Conservation (phyloP, 2,113 vertebrate species). For the Ammodytes marinus region DNA sequence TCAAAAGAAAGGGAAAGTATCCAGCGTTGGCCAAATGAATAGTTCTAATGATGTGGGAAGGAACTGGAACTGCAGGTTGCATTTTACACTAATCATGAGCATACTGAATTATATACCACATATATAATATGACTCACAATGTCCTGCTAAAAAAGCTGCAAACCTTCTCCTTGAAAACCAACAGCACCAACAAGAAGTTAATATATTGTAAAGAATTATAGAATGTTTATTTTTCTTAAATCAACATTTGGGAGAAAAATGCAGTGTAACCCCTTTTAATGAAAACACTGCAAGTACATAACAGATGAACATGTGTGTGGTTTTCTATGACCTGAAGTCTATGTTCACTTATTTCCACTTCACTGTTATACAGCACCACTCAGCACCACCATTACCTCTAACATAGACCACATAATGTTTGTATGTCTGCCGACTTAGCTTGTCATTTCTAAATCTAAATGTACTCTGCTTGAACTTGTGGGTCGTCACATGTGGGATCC, state of each 20-base stretch:
- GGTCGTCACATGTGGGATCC: slow-evolving; percentile 54
- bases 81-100: not conserved
- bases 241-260: not conserved
- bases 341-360: not conserved
- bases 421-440: slow-evolving; percentile 13
- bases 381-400: not conserved
- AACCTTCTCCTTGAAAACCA: not conserved
- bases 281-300: not conserved
- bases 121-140: not conserved
- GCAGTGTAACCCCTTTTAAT: not conserved
- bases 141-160: not conserved
- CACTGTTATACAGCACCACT: not conserved
- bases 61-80: not conserved
- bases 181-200: not conserved
- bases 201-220: not conserved
- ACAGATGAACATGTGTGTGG: not conserved
- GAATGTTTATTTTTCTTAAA: not conserved
- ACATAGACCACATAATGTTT: slow-evolving; percentile 1
- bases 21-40: not conserved
- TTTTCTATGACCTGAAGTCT: not conserved
- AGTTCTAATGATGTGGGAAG: not conserved
- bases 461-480: slow-evolving; percentile 15
- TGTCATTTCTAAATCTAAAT: slow-evolving; percentile 3
- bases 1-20: not conserved
- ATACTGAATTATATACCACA: not conserved